phyloP scores from a whole-genome alignment of 2,888 invertebrate species.

The Rhamnusium bicolor region DNA sequence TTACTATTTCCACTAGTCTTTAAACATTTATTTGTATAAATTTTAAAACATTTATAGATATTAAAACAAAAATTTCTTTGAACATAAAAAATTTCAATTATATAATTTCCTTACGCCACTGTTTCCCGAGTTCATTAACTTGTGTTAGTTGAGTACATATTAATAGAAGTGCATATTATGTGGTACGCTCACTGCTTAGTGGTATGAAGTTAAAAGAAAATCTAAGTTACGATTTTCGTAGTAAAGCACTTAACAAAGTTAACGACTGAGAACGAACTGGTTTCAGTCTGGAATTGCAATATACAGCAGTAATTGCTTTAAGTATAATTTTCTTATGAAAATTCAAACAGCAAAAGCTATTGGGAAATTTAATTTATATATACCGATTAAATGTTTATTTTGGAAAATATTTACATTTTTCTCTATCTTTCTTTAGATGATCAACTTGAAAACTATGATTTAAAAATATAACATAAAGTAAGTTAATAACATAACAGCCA shows the following conservation, averaged over 20 bases:
- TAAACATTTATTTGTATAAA: too few relatives aligned
- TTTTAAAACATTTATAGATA: too few relatives aligned
- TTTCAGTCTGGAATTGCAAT: conserved; percentile 11
- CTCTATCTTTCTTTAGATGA: too few relatives aligned
- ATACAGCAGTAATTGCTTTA: neutral
- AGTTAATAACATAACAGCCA: too few relatives aligned
- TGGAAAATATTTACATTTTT: too few relatives aligned
- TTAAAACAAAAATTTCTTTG: too few relatives aligned
- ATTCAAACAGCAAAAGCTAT: neutral
- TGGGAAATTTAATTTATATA: neutral
- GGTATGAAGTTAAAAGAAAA: conserved; percentile 8
- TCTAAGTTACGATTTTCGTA: conserved; percentile 23
- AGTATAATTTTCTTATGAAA: neutral
- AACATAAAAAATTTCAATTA: too few relatives aligned
- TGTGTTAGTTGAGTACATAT: neutral
- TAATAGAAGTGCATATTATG: conserved; percentile 1
- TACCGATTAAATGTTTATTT: too few relatives aligned
- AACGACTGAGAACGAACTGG: conserved; percentile 21
- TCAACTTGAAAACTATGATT: too few relatives aligned
- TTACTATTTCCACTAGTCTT: too few relatives aligned
- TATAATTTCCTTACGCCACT: neutral
- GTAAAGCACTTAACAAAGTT: conserved; percentile 24
- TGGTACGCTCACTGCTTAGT: conserved; percentile 1
- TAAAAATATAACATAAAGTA: too few relatives aligned
- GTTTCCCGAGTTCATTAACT: neutral